Conservation (phyloP, 2,113 vertebrate genomes). For the Ptilorrhoa leucosticta region DNA sequence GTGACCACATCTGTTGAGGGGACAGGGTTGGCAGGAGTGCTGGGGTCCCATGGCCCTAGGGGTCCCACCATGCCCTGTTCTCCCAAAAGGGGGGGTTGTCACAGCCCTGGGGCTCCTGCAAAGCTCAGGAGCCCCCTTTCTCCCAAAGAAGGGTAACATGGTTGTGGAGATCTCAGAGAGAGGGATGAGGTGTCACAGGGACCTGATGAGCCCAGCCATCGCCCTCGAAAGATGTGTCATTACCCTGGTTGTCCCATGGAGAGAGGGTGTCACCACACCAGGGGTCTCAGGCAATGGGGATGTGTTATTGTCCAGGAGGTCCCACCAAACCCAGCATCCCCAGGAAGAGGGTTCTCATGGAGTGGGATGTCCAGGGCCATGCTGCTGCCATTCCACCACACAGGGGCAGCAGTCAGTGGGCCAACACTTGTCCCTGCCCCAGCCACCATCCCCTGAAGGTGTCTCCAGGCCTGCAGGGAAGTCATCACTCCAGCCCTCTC, state of each 20-base stretch:
- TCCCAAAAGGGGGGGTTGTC: background rate
- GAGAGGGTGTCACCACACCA: background rate
- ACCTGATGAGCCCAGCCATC: background rate
- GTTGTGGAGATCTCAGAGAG: background rate
- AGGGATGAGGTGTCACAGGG: background rate
- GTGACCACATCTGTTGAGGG: background rate
- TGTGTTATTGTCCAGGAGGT: background rate
- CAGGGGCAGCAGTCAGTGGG: too few relatives aligned
- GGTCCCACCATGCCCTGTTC: background rate
- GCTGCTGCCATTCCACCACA: background rate
- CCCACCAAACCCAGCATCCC: background rate
- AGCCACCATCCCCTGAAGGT: background rate
- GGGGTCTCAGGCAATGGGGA: fast-evolving
- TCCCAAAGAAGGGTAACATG: background rate
- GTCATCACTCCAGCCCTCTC: background rate
- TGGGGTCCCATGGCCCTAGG: too few relatives aligned
- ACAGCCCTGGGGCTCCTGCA: background rate
- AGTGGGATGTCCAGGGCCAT: background rate
- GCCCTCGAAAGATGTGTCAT: background rate
- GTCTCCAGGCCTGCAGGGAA: background rate
- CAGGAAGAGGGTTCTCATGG: background rate
- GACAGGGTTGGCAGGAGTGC: background rate
- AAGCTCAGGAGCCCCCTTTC: background rate
- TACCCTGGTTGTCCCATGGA: background rate
- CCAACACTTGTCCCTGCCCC: background rate